phyloP scores from a whole-genome alignment of 1,140 invertebrate species.

The Drosophila grimshawi region DNA sequence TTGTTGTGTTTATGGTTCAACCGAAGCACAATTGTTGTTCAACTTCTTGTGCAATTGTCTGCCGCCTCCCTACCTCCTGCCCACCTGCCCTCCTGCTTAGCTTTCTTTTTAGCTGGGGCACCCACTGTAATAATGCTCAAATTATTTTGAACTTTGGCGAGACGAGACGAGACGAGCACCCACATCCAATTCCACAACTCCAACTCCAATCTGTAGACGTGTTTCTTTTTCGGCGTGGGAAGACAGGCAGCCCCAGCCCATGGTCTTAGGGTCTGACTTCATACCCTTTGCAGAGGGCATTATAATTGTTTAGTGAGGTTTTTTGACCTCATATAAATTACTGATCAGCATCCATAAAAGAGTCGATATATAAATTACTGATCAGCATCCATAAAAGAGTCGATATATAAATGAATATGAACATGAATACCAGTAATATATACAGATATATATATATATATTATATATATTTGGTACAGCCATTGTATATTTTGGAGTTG shows the following conservation, averaged over 20 bases:
- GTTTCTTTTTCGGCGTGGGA: conserved; percentile 60
- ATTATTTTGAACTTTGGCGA: conserved; percentile 74
- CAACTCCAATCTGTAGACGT: not conserved
- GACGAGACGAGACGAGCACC: conserved; percentile 50
- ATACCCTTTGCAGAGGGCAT: too few relatives aligned
- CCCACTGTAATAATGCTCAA: conserved; percentile 62
- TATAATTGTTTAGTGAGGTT: too few relatives aligned
- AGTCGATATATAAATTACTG: too few relatives aligned
- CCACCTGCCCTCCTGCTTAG: conserved; percentile 2
- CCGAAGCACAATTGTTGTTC: conserved; percentile 48
- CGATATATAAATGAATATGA: too few relatives aligned
- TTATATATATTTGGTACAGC: too few relatives aligned
- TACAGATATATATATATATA: too few relatives aligned
- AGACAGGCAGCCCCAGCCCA: conserved; percentile 46
- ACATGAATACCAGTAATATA: too few relatives aligned
- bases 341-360: too few relatives aligned
- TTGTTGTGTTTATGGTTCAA: conserved; percentile 40
- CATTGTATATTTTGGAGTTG: too few relatives aligned
- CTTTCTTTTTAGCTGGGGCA: conserved; percentile 25
- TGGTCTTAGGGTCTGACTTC: conserved; percentile 2
- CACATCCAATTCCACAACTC: conserved; percentile 12
- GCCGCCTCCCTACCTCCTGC: not conserved
- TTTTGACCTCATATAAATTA: too few relatives aligned
- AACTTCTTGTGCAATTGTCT: conserved; percentile 65
- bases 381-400: too few relatives aligned